Base-by-base conservation (phyloP, 2,113 vertebrate species). In the Australoheros scitulus region DNA sequence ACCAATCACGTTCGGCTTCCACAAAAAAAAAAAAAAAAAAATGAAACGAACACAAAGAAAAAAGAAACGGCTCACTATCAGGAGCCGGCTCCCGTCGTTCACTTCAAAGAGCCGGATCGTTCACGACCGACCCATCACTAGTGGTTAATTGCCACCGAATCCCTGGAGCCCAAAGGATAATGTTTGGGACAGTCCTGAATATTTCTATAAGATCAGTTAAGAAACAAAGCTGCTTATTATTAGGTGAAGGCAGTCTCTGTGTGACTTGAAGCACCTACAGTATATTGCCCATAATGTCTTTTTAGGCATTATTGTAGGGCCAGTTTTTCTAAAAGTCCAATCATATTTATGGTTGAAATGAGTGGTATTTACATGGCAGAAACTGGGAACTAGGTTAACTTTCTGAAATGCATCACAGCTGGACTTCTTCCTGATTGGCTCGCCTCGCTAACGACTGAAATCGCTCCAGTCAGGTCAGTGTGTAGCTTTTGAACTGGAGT, bases 371-470 rank as follows among this genome's bases (percentile, higher is more conserved):
- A 36, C 38, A 60, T 24, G 75, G 77, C 24, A 15, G 6, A 41
- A 59, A 60, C 24, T 20, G 22, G 63, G 76, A 65, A 56, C 32
- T 47, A 29, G 26, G 43, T 20, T 79, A 75, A 79, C 20, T 38
- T 41, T 14, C 18, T 55, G 63, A 74, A 77, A 60, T 56, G 15
- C 14, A 55, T 72, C 68, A 72, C 68, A 72, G 68, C 68, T 72
- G 68, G 68, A 72, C 68, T 72, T 55, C 32, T 50, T 77, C 76
- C 85, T 85, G 79, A 76, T 83, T 83, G 77, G 77, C 74, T 80
- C 50, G 3, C 32, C 29, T 65, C 8, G 3, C 57, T 55, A 14
- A 41, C 18, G n/a, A 61, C 32, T 79, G 57, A 84, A 87, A 65
- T 68, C 15, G 36, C 34, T 84, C 79, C 88, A 84, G 32, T 70